phyloP scores from a whole-genome alignment of 2,113 vertebrate species.

The Melanotaenia duboulayi region DNA sequence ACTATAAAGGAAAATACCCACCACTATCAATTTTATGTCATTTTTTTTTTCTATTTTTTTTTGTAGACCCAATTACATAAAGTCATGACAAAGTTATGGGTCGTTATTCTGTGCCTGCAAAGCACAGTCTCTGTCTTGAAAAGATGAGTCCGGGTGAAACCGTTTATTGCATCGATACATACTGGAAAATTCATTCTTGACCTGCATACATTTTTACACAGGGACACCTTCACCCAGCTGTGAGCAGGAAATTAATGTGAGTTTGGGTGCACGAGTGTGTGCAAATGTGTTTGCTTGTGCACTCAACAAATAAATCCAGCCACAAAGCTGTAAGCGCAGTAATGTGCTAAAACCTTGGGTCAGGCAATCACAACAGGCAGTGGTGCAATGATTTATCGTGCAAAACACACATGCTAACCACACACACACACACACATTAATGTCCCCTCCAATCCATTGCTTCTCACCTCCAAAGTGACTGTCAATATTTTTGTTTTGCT shows the following conservation, averaged over 20 bases:
- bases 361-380: constrained; percentile 65
- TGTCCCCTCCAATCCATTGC: constrained; percentile 3
- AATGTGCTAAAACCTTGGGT: constrained; percentile 56
- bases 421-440: constrained; percentile 4
- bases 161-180: neutral
- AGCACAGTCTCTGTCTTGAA: neutral
- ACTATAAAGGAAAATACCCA: no score
- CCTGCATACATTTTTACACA: constrained; percentile 27
- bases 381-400: constrained; percentile 37
- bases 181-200: constrained; percentile 35
- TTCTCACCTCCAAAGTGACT: constrained; percentile 43
- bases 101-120: no score
- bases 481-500: constrained; percentile 59
- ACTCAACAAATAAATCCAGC: constrained; percentile 49
- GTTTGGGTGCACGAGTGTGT: constrained; percentile 6
- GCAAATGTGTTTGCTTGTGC: constrained; percentile 23
- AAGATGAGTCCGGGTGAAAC: neutral
- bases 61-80: no score
- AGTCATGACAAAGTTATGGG: no score
- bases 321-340: constrained; percentile 53
- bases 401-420: constrained; percentile 19
- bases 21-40: no score
- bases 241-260: neutral
- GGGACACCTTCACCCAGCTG: constrained; percentile 28
- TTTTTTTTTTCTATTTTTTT: no score